Conservation (phyloP, 2,888 invertebrate genomes). For the Nezara viridula region DNA sequence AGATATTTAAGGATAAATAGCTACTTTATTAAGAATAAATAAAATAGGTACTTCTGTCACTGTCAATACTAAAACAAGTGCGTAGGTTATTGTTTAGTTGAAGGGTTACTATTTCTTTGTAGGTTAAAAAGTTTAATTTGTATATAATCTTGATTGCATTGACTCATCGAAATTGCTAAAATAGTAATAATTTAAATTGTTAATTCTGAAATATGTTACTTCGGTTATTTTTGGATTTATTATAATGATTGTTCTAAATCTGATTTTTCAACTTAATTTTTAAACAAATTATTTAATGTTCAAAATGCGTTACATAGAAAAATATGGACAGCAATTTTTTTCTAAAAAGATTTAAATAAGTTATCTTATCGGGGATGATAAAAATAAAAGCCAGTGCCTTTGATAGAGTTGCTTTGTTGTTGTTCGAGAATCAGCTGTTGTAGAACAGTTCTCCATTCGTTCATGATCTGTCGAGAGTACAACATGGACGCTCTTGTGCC, state of each 20-base stretch:
- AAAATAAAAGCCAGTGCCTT: not conserved
- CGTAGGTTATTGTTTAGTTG: not conserved
- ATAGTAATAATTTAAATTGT: not conserved
- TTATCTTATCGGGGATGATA: not conserved
- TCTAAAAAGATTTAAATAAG: not conserved
- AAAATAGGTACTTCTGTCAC: not conserved
- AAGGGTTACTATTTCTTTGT: not conserved
- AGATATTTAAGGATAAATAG: not conserved
- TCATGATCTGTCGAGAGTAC: slow-evolving; percentile 62
- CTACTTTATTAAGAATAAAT: not conserved
- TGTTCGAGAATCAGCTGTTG: slow-evolving; percentile 53
- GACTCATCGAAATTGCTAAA: not conserved
- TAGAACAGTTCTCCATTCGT: slow-evolving; percentile 56
- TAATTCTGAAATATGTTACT: not conserved
- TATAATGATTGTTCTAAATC: not conserved
- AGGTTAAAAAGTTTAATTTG: not conserved
- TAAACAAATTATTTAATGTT: not conserved
- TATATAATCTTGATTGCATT: not conserved
- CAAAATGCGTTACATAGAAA: not conserved
- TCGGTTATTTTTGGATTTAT: not conserved
- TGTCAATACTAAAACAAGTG: not conserved
- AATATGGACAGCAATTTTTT: not conserved
- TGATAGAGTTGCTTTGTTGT: slow-evolving; percentile 25
- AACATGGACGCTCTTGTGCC: slow-evolving; percentile 64
- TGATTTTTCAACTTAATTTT: not conserved